phyloP scores from a whole-genome alignment of 2,113 vertebrate species.

The Oreocharis arfaki region DNA sequence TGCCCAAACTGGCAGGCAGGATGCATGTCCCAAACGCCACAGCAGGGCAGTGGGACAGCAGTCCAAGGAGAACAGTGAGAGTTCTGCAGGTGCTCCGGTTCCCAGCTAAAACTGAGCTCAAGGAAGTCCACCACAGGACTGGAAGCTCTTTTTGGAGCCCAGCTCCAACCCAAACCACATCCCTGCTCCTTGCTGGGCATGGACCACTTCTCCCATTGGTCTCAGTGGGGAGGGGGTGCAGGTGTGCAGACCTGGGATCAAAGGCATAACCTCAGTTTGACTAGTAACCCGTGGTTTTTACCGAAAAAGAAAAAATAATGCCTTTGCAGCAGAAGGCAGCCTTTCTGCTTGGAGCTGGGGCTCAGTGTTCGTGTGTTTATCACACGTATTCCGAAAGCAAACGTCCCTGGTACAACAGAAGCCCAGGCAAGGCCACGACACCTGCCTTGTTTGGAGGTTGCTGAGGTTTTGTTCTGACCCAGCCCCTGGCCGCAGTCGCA shows the following conservation, averaged over 20 bases:
- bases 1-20: neutral
- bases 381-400: too few species aligned
- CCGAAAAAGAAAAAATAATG: too few species aligned
- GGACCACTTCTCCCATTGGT: neutral
- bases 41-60: neutral
- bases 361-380: too few species aligned
- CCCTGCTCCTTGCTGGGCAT: neutral
- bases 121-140: neutral
- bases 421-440: neutral
- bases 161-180: too few species aligned
- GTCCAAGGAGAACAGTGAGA: neutral
- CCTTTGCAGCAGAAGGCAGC: too few species aligned
- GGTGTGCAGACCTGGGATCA: neutral
- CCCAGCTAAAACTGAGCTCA: neutral
- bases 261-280: too few species aligned
- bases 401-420: neutral
- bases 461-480: neutral
- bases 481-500: neutral
- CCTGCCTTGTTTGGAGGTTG: neutral
- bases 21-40: fast-evolving
- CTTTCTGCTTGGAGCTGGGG: too few species aligned
- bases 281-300: too few species aligned
- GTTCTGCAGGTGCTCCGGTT: neutral
- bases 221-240: neutral
- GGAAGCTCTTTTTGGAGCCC: neutral